Percentiles rank a stretch among this genome's conserved stretches.
phyloP scores from a whole-genome alignment of 2,797 vertebrate genomes.

The Enteromius argenteus region DNA sequence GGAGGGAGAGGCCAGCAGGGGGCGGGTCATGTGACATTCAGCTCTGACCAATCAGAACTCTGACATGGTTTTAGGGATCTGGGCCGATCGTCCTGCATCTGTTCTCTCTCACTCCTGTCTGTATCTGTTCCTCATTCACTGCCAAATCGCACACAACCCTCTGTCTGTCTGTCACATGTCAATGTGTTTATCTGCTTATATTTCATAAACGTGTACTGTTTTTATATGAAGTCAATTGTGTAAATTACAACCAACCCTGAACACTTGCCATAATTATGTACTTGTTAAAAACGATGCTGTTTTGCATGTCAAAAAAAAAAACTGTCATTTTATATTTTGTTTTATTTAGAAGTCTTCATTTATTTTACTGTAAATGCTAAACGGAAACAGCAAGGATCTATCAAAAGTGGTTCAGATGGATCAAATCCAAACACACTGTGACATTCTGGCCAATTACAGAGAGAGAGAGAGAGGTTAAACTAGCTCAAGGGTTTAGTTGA shows the following conservation, averaged over 20 bases:
- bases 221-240: neutral
- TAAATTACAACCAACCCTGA: too few relatives aligned
- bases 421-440: slow-evolving; percentile 48
- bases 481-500: slow-evolving; percentile 68
- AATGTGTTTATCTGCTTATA: neutral
- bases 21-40: neutral
- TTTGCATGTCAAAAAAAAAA: neutral
- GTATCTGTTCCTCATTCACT: neutral
- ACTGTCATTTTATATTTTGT: neutral
- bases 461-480: slow-evolving; percentile 14
- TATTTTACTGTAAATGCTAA: neutral
- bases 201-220: neutral
- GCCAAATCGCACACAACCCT: neutral
- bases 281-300: neutral
- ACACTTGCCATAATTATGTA: neutral
- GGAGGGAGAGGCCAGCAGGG: neutral
- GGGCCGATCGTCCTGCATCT: neutral
- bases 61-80: neutral
- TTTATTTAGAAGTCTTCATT: neutral
- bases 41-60: neutral
- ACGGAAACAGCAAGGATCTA: neutral
- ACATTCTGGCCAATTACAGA: slow-evolving; percentile 62
- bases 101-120: slow-evolving; percentile 9
- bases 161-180: neutral
- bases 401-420: slow-evolving; percentile 7